Evolutionary conservation across 2,797 vertebrate genomes (phyloP), one percentile per base, ranked within the genome.

Genomic region (Hapalemur alaotrensis): DNA sequence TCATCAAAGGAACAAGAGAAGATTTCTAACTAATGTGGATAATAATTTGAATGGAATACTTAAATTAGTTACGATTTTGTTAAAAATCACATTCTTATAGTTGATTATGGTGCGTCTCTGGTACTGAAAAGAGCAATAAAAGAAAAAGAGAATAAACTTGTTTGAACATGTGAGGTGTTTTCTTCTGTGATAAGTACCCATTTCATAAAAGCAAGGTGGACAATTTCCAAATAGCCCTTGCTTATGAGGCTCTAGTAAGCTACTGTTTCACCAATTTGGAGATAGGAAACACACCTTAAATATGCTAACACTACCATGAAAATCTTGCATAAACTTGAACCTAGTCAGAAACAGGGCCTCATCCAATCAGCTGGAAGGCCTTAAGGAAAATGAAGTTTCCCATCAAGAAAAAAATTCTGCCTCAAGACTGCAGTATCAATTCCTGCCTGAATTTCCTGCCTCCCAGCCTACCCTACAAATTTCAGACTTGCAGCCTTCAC

Each of bases 181-280:
- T 76, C 20, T 65, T 93, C 57, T 81, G 22, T 57, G 61, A 46
- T 38, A 84, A 94, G 75, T 70, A 63, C 1, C 8, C 57, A 1
- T 65, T 92, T 94, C 63, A 70, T 41, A 65, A 70, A 93, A 87
- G 30, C 12, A 78, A 92, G n/a, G 83, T 50, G 14, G 12, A 28
- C n/a, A 52, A 69, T 84, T 93, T 95, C 25, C 89, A 95, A 95
- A 35, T 46, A 87, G 7, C 13, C 30, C 32, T 86, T 75, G 14
- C 8, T 43, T 17, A 78, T 59, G 61, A 72, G n/a, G 10, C 5
- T 85, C 18, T 73, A 57, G 4, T 38, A 73, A 70, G 23, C 38
- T 76, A 57, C 57, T 52, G 2, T 81, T 86, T 91, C 22, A 72
- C 61, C 43, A 78, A 61, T 41, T n/a, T 87, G 22, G 48, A 88